These are phyloP conservation scores for Diaphora mendica DNA, from an alignment of 2,888 invertebrate genomes.

Conservation along the genomic window DNA sequence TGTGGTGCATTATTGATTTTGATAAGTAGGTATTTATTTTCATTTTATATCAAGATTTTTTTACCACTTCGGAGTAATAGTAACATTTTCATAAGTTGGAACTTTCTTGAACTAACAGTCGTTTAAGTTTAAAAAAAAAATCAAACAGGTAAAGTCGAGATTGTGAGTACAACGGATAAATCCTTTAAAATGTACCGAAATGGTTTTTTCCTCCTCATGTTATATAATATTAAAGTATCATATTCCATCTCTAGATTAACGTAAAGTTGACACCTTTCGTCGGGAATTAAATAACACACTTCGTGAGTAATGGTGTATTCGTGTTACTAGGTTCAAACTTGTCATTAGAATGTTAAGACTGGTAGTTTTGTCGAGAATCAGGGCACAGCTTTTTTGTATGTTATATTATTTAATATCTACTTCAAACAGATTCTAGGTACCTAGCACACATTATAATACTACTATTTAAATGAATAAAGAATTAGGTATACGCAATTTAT, in stretches of 20 bases:
- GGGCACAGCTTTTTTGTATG: not conserved
- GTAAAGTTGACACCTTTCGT: not conserved
- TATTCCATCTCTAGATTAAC: not conserved
- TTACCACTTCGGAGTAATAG: too few relatives aligned
- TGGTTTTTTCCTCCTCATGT: not conserved
- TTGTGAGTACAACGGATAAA: not conserved
- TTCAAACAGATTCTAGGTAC: too few relatives aligned
- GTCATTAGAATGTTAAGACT: not conserved
- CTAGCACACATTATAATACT: too few relatives aligned
- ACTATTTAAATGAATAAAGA: too few relatives aligned
- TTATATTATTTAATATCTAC: not conserved
- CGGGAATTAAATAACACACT: not conserved
- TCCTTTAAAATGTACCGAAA: not conserved
- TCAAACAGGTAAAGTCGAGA: not conserved
- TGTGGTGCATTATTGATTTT: too few relatives aligned
- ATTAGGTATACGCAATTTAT: too few relatives aligned
- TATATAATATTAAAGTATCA: not conserved
- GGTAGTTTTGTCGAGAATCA: not conserved
- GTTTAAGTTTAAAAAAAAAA: not conserved
- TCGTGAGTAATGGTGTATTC: not conserved
- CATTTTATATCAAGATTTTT: too few relatives aligned
- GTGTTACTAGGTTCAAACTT: conserved; percentile 8
- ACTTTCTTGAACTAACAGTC: not conserved
- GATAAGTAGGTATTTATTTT: too few relatives aligned
- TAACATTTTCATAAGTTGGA: not conserved